Conservation (phyloP, 2,113 vertebrate species). For the Gopherus flavomarginatus region DNA sequence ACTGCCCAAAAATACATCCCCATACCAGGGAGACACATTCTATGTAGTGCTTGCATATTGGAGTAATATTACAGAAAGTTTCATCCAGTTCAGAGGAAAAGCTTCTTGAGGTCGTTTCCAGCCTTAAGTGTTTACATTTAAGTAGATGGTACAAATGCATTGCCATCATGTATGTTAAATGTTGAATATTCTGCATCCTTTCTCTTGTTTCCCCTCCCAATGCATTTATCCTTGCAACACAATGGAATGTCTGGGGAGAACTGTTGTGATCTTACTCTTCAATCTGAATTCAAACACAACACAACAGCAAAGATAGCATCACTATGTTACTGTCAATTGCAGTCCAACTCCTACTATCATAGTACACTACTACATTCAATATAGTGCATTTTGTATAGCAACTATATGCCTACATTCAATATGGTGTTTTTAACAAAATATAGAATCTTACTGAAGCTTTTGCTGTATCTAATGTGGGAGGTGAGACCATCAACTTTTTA, state of each 20-base stretch:
- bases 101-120: no score
- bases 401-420: not conserved
- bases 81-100: not conserved
- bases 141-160: not conserved
- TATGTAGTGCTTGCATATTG: no score
- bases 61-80: not conserved
- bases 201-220: not conserved
- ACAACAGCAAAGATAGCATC: not conserved
- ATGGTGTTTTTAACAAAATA: not conserved
- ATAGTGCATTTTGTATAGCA: not conserved
- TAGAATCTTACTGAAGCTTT: accelerated
- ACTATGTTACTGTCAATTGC: not conserved
- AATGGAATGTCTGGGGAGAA: not conserved
- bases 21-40: not conserved
- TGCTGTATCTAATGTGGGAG: not conserved
- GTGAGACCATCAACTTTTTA: accelerated
- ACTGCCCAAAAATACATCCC: no score
- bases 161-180: not conserved
- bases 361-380: accelerated
- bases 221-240: not conserved
- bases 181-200: not conserved
- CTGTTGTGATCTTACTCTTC: not conserved
- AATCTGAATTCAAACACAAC: not conserved
- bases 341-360: not conserved
- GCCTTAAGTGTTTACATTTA: not conserved